Percentiles rank a stretch among this genome's conserved stretches.
Evolutionary conservation across 2,113 vertebrate species (phyloP).

Genomic region (Paedocypris sp.): DNA sequence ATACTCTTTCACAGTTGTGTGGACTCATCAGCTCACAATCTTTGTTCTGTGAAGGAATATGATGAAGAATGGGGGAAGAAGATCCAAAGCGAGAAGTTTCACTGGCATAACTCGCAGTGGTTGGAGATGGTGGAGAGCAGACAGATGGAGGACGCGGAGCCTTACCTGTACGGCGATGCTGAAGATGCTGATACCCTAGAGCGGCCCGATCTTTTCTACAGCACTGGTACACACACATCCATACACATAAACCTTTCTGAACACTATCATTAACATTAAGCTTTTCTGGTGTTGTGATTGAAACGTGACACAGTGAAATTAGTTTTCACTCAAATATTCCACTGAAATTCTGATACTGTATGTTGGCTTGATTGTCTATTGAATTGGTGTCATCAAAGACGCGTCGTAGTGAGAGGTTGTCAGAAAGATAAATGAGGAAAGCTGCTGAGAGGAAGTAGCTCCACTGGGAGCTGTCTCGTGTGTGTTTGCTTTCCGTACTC

Average conservation of each 20-base stretch:
- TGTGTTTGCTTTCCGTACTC: constrained; percentile 4
- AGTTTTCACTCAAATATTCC: neutral
- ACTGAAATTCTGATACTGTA: neutral
- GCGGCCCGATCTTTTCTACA: constrained; percentile 78
- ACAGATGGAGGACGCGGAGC: constrained; percentile 74
- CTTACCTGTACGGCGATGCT: constrained; percentile 69
- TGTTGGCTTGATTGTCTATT: neutral
- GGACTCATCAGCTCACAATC: neutral
- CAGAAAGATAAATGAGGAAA: constrained; percentile 23
- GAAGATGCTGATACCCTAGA: constrained; percentile 75
- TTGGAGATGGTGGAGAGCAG: constrained; percentile 86
- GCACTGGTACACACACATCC: constrained; percentile 58
- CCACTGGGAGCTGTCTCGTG: constrained; percentile 1
- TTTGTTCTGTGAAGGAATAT: constrained; percentile 21
- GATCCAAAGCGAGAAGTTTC: constrained; percentile 84
- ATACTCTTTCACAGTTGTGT: constrained; percentile 8
- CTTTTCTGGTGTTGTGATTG: neutral
- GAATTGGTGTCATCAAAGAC: neutral
- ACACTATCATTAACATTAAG: neutral
- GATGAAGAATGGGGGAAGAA: constrained; percentile 74
- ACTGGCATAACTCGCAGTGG: constrained; percentile 91
- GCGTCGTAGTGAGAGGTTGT: constrained; percentile 7
- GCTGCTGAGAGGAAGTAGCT: constrained; percentile 12
- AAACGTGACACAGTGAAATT: neutral
- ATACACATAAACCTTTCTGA: neutral